Base-by-base conservation (phyloP, 1,140 invertebrate genomes). In the Nephila pilipes region DNA sequence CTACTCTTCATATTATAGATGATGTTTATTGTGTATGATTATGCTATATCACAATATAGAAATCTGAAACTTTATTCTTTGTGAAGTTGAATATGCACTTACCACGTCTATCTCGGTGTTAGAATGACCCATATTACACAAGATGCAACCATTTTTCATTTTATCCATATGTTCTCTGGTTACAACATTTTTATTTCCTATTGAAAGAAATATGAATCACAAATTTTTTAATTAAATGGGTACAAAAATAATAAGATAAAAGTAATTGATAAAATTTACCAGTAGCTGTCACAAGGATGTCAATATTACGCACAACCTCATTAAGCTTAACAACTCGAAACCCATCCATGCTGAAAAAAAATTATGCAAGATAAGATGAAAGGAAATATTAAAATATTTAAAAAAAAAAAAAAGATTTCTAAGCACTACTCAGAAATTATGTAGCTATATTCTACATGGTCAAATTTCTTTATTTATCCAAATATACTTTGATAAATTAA, bases 51-150 rank as follows among this genome's bases (percentile, higher is more conserved):
- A 1, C 46, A 6, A 0, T 10, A 46, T 46, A 4, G 1, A 46
- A 46, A 46, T 46, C 46, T 46, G 46, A 46, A 46, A 46, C 1
- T 0, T 46, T 46, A 46, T 46, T 46, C 6, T 46, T 46, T 46
- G 12, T 46, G 6, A 46, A 46, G 46, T 0, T 46, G 46, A 46
- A 46, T 10, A n/a, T 10, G 54, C n/a, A 97, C 97, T 96, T 96
- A 98, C 98, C 94, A 99, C 98, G 96, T 99, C 99, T 94, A 99
- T 99, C 97, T 99, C 99, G 25, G 98, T 99, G 96, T 99, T 99
- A 85, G 98, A 99, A 96, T 99, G 99, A 0, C 99, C 99, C 98
- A 99, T 99, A 96, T 99, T 99, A 96, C 98, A 99, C 0, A 99
- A 97, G 90, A 99, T 98, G 95, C 98, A 99, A 81, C 98, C 98